Base-by-base conservation (phyloP, 1,140 invertebrate species). In the Melitaea cinxia region DNA sequence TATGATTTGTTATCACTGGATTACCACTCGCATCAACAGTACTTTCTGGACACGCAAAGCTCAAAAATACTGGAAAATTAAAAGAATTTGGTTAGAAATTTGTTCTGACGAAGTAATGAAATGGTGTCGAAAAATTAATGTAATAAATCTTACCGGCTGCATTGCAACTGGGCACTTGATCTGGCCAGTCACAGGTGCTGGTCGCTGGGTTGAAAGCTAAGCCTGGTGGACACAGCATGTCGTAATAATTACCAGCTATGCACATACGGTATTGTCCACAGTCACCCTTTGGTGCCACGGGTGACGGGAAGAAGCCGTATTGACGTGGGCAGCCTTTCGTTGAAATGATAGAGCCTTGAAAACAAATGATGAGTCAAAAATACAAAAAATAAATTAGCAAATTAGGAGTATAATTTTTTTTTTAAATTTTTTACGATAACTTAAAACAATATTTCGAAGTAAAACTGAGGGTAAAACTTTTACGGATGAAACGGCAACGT, bases 101-200 rank as follows among this genome's bases (percentile, higher is more conserved):
- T 53, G n/a, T 12, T 21, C 0, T 3, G 10, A 21, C 14, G 24
- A n/a, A 28, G 7, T 28, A 5, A 53, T 24, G 5, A 62, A 19
- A 42, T 49, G 19, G 15, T 26, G 35, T 14, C n/a, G 12, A 15
- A 15, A 4, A n/a, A 53, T 19, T 24, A 26, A 50, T 26, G 10
- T n/a, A 26, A 23, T 24, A 42, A 23, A 9, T 9, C 49, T 78
- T 86, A 94, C 94, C 92, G 91, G 95, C 94, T 47, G 94, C 93
- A 74, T 96, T 93, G 75, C 95, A 96, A 47, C 93, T 92, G 0
- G 92, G 78, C 3, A 95, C 96, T 60, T 94, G 92, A 83, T 96
- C 96, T 0, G 95, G 95, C 96, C 96, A 97, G 70, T 97, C 95
- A 75, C 96, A 97, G 37, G 94, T 92, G 65, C 95, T 94, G 2